Evolutionary conservation across 2,888 invertebrate species (phyloP), one percentile per base, ranked within the genome.

Genomic region (Tupiocoris notatus): DNA sequence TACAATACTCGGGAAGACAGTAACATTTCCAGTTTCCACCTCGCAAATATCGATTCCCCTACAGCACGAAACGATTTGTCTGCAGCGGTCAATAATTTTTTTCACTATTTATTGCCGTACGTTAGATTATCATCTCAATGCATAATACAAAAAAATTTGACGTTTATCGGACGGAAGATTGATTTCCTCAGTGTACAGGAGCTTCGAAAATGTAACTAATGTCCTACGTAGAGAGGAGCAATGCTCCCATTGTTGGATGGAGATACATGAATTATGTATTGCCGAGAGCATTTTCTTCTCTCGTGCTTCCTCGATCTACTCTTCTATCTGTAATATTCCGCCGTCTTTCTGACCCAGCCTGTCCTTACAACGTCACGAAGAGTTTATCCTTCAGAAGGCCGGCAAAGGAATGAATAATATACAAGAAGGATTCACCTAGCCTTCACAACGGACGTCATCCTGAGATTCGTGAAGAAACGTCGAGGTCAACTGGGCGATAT

Each of bases 181-280:
- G 39, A 39, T 39, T 39, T 39, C 6, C 6, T 7, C 6, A 12
- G 39, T 39, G 39, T 7, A 12, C 39, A 12, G 3, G 3, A 3
- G 39, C 39, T 39, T 39, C 39, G 12, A 39, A 39, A 39, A 39
- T 3, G 57, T 67, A 54, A 67, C 67, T 67, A 56, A 57, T 21
- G 67, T 57, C 67, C 57, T 20, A 22, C 67, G 21, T 20, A 56
- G 56, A n/a, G 57, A 67, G 21, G 56, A 54, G 56, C 21, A 56
- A n/a, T n/a, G 21, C 57, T 25, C 20, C 20, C 21, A 67, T 67
- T 67, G 67, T 67, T 67, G 56, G 56, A 57, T 22, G 67, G 22
- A 12, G 57, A 20, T 56, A 56, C 67, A 67, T 67, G 67, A 67
- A 67, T 67, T 67, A 67, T 67, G 67, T 39, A 67, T 67, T 39